These are phyloP conservation scores for Lanius collurio DNA, from an alignment of 2,113 vertebrate species.

Conservation along the genomic window DNA sequence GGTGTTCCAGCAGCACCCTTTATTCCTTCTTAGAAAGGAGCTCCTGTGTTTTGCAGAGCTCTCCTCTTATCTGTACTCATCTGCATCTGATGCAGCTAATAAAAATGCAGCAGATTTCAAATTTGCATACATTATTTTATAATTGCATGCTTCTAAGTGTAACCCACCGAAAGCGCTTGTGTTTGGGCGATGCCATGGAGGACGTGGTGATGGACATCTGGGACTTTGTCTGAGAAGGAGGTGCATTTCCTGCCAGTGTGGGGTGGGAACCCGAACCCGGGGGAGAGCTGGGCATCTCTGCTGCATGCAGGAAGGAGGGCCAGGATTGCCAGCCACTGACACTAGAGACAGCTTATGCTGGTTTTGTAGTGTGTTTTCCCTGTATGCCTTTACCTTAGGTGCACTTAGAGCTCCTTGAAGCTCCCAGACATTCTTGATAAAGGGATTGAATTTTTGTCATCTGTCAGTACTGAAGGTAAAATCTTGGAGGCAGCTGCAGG, in stretches of 20 bases:
- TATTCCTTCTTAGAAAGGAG: background rate
- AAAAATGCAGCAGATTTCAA: slow-evolving; percentile 1
- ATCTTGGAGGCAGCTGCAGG: background rate
- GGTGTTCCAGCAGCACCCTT: slow-evolving; percentile 10
- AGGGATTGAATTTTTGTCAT: background rate
- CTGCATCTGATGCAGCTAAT: slow-evolving; percentile 32
- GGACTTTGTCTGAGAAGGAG: background rate
- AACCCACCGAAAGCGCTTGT: background rate
- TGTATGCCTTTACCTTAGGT: background rate
- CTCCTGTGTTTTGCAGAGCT: slow-evolving; percentile 8
- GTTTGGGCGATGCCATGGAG: accelerated
- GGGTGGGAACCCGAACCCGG: background rate
- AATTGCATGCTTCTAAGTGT: background rate
- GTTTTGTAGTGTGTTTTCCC: background rate
- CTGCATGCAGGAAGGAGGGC: background rate
- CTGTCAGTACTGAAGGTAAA: background rate
- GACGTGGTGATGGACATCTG: background rate
- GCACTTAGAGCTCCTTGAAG: background rate
- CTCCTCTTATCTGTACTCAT: background rate
- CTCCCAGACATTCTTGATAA: background rate
- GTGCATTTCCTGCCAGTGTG: background rate
- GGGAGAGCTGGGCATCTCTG: background rate
- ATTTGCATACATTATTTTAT: slow-evolving; percentile 12
- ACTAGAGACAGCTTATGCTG: background rate
- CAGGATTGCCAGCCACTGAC: background rate